A percentile compares a stretch with the other conserved stretches of the same genome.
These are phyloP conservation scores for Cyanocitta stelleri DNA, from an alignment of 2,113 vertebrate species.

Conservation along the genomic window DNA sequence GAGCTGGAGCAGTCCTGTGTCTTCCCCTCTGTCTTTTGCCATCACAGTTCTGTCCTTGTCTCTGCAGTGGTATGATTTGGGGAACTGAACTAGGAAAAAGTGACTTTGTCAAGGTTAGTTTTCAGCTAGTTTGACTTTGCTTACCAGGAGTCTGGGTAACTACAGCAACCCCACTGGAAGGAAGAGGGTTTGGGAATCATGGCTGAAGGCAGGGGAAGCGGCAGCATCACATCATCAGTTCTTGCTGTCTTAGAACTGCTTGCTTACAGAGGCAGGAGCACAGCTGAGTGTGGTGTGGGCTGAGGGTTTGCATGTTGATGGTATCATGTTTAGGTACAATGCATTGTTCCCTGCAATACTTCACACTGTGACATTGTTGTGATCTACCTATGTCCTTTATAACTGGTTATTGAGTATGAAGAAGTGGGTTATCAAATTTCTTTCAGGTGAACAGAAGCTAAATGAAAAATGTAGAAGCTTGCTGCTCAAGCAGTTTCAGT, in stretches of 20 bases:
- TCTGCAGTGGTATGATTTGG: accelerated
- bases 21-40: background rate
- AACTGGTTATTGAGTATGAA: background rate
- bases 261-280: background rate
- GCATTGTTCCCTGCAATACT: background rate
- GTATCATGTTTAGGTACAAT: background rate
- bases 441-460: background rate
- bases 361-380: background rate
- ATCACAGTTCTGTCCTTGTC: background rate
- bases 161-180: background rate
- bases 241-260: background rate
- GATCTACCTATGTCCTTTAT: background rate
- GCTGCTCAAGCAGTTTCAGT: background rate
- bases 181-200: background rate
- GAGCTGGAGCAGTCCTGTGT: background rate
- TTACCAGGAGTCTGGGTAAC: background rate
- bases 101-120: background rate
- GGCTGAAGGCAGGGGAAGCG: background rate
- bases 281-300: background rate
- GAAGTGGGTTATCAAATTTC: background rate
- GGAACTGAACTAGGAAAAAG: background rate
- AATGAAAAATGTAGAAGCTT: background rate
- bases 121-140: background rate
- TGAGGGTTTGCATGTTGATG: background rate
- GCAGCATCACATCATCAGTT: background rate